Evolutionary conservation across 2,113 vertebrate genomes (phyloP).

Genomic region (Paramisgurnus dabryanus): DNA sequence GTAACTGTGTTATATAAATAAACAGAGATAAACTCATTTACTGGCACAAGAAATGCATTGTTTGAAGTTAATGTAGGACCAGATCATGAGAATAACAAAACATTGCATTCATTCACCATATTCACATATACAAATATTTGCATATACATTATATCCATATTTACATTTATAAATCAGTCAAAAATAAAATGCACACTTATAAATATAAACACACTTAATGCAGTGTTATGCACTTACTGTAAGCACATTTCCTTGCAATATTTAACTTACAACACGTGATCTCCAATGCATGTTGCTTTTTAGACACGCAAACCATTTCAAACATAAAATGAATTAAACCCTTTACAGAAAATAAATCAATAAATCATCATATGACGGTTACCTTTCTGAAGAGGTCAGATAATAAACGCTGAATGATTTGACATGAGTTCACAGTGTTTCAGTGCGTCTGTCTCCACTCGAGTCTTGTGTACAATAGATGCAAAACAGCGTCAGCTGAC

Average conservation of each 20-base stretch:
- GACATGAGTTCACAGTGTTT: conserved; percentile 42
- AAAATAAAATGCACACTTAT: not conserved
- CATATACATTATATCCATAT: too few species aligned
- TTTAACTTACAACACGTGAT: conserved; percentile 1
- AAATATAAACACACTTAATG: not conserved
- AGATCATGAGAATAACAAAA: too few species aligned
- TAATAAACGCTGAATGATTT: not conserved
- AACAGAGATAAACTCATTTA: too few species aligned
- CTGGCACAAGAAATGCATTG: too few species aligned
- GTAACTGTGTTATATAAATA: too few species aligned
- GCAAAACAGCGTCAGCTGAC: conserved; percentile 46
- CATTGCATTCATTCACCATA: too few species aligned
- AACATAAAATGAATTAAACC: not conserved
- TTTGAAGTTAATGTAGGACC: too few species aligned
- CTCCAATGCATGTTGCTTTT: not conserved
- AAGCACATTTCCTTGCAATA: too few species aligned
- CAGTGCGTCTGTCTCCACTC: conserved; percentile 29
- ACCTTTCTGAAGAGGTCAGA: conserved; percentile 53
- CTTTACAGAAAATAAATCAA: not conserved
- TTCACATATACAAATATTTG: too few species aligned
- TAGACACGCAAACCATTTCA: not conserved
- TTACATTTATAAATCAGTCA: not conserved
- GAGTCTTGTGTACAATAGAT: conserved; percentile 44
- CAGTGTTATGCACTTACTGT: too few species aligned
- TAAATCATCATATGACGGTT: conserved; percentile 36